These are phyloP conservation scores for Siniperca undulata DNA, from an alignment of 2,797 vertebrate species.

Conservation along the genomic window DNA sequence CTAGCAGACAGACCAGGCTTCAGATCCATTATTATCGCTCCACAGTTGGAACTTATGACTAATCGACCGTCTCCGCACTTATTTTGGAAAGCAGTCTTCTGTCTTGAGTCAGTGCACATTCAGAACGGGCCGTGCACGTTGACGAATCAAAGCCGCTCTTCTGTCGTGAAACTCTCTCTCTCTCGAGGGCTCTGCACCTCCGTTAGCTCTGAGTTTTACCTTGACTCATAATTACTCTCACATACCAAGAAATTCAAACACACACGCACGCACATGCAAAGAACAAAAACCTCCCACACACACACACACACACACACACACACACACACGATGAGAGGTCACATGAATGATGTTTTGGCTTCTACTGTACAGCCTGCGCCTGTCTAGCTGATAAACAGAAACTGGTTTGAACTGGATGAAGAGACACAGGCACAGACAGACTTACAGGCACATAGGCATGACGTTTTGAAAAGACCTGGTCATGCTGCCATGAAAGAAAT, in stretches of 20 bases:
- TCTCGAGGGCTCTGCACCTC: not conserved
- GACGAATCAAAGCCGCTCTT: not conserved
- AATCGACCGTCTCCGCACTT: not conserved
- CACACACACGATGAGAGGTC: slow-evolving; percentile 54
- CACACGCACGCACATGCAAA: slow-evolving; percentile 21
- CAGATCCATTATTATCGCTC: not conserved
- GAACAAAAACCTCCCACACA: not conserved
- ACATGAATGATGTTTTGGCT: slow-evolving; percentile 74
- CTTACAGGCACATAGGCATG: slow-evolving; percentile 15
- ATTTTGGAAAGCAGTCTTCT: not conserved
- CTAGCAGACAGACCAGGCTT: not conserved
- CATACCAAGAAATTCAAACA: slow-evolving; percentile 12
- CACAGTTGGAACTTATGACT: not conserved
- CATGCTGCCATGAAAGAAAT: slow-evolving; percentile 13
- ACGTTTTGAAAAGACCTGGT: not conserved
- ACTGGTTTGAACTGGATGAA: slow-evolving; percentile 78
- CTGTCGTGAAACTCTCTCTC: not conserved
- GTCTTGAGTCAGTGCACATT: not conserved
- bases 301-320: too few species aligned
- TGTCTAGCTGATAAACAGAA: slow-evolving; percentile 78
- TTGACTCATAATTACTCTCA: slow-evolving; percentile 33
- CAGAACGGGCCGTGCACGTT: not conserved
- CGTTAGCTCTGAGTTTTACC: slow-evolving; percentile 14
- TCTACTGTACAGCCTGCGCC: slow-evolving; percentile 57
- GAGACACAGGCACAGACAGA: not conserved